Conservation (phyloP, 2,888 invertebrate species). For the Tenthredo mesomela region DNA sequence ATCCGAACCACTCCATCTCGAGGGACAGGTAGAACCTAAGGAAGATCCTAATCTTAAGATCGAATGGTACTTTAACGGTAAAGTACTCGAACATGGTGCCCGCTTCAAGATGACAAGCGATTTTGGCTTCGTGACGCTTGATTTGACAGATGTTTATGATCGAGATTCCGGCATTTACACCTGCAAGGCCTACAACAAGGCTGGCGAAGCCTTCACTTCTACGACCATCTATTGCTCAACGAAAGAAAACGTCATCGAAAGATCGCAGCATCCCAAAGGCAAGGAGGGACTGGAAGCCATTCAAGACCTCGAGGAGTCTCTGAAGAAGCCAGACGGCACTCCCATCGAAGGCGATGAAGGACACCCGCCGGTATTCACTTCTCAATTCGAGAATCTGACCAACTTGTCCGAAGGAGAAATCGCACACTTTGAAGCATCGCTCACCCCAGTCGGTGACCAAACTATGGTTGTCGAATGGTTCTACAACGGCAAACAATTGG, state of each 20-base stretch:
- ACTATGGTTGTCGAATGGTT: slow-evolving; percentile 98
- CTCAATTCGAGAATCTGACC: slow-evolving; percentile 89
- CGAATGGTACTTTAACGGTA: slow-evolving; percentile 97
- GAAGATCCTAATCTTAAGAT: slow-evolving; percentile 94
- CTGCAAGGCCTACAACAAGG: slow-evolving; percentile 92
- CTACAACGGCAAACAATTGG: slow-evolving; percentile 93
- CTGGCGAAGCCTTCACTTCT: slow-evolving; percentile 95
- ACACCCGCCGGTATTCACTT: slow-evolving; percentile 92
- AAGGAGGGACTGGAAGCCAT: slow-evolving; percentile 95
- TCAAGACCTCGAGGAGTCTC: slow-evolving; percentile 93
- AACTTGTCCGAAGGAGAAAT: slow-evolving; percentile 97
- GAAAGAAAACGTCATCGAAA: slow-evolving; percentile 91
- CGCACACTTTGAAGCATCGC: slow-evolving; percentile 98
- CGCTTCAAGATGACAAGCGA: slow-evolving; percentile 96
- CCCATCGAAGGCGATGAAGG: slow-evolving; percentile 88
- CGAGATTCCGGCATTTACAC: slow-evolving; percentile 97
- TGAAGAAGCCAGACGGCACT: slow-evolving; percentile 86
- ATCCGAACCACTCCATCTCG: slow-evolving; percentile 92
- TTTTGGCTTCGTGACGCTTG: slow-evolving; percentile 97
- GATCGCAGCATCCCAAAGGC: slow-evolving; percentile 97
- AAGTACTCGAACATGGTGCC: slow-evolving; percentile 91
- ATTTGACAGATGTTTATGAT: slow-evolving; percentile 94
- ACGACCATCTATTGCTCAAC: slow-evolving; percentile 92
- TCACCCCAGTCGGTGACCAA: slow-evolving; percentile 96
- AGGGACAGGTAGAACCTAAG: slow-evolving; percentile 96